Evolutionary conservation across 2,113 vertebrate species (phyloP).

Genomic region (Cebus imitator): DNA sequence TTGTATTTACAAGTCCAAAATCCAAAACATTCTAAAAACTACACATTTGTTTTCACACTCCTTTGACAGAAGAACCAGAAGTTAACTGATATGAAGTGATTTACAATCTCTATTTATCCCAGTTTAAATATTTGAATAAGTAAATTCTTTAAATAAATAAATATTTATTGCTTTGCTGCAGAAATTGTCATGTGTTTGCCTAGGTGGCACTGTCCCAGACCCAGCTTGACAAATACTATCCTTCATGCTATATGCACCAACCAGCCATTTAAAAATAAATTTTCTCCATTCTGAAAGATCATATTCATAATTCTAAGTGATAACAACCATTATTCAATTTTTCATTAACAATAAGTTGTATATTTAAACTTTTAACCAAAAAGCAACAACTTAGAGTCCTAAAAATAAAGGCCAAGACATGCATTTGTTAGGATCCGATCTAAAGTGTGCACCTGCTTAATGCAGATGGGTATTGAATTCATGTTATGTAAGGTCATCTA

Average conservation of each 20-base stretch:
- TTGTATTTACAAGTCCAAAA: not conserved
- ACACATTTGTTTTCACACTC: not conserved
- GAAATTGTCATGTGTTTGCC: not conserved
- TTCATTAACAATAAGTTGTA: conserved; percentile 21
- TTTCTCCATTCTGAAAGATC: conserved; percentile 8
- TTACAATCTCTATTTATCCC: not conserved
- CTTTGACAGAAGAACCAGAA: not conserved
- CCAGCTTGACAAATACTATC: not conserved
- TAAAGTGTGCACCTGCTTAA: conserved; percentile 49
- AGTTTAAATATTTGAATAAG: not conserved
- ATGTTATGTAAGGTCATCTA: conserved; percentile 52
- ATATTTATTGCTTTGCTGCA: not conserved
- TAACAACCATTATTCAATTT: not conserved
- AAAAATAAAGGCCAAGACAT: not conserved
- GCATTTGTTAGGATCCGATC: not conserved
- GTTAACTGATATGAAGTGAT: not conserved
- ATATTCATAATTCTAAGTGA: conserved; percentile 29
- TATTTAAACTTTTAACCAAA: conserved; percentile 1
- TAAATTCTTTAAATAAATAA: not conserved
- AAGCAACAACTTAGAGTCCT: not conserved
- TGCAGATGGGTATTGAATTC: conserved; percentile 34
- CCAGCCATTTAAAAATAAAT: not conserved
- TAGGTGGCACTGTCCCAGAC: not conserved
- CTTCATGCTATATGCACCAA: not conserved
- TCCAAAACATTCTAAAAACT: not conserved